Conservation (phyloP, 2,113 vertebrate genomes). For the Prunella fulvescens region DNA sequence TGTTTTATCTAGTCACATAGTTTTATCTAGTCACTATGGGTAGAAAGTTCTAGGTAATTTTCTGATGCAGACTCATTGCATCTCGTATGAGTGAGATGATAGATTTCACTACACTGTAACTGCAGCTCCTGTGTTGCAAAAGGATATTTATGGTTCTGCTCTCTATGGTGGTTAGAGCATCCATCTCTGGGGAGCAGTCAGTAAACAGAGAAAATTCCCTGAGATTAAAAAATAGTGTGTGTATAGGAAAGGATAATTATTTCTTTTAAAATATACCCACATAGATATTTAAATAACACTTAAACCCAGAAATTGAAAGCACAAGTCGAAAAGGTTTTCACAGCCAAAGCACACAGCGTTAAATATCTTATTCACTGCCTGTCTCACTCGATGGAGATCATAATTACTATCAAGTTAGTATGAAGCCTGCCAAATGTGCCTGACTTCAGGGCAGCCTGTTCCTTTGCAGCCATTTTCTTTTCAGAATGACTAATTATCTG, state of each 20-base stretch:
- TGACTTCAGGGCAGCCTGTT: constrained; percentile 13
- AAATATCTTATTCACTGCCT: constrained; percentile 22
- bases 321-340: constrained; percentile 31
- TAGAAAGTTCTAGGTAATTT: constrained; percentile 82
- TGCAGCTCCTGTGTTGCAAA: constrained; percentile 78
- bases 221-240: background rate
- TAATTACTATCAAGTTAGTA: constrained; percentile 51
- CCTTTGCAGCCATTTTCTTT: constrained; percentile 35
- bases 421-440: constrained; percentile 37
- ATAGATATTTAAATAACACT: constrained; percentile 32
- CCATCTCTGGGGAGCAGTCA: constrained; percentile 68
- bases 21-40: constrained; percentile 77
- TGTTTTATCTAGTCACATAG: too few relatives aligned
- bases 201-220: constrained; percentile 82
- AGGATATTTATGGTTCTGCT: constrained; percentile 75
- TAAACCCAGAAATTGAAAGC: constrained; percentile 26
- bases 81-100: constrained; percentile 69
- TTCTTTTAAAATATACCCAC: constrained; percentile 15
- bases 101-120: constrained; percentile 75
- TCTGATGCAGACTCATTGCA: constrained; percentile 79
- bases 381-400: constrained; percentile 5
- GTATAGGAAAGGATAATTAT: background rate
- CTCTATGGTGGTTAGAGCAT: constrained; percentile 72
- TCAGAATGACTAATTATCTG: constrained; percentile 21
- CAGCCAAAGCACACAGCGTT: background rate